A percentile compares a stretch with the other conserved stretches of the same genome.
Conservation (phyloP, 2,888 invertebrate species). For the Lamproptera curius region DNA sequence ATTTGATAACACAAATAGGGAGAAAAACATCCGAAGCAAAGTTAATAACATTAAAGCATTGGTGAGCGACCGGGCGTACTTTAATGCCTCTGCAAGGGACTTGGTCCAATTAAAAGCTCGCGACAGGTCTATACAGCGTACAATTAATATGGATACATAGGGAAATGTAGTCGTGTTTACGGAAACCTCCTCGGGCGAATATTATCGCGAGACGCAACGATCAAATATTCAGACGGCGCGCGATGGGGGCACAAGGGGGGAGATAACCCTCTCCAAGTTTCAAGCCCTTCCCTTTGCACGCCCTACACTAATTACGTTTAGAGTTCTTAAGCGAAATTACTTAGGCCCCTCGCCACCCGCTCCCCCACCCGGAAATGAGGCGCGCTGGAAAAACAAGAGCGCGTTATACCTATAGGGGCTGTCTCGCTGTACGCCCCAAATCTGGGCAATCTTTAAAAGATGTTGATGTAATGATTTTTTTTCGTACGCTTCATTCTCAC, state of each 20-base stretch:
- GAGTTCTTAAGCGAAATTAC: slow-evolving; percentile 84
- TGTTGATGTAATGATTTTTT: slow-evolving; percentile 77
- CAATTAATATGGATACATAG: slow-evolving; percentile 65
- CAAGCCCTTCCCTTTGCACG: slow-evolving; percentile 80
- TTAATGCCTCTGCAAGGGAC: slow-evolving; percentile 65
- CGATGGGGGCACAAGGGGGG: slow-evolving; percentile 53
- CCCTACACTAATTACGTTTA: slow-evolving; percentile 84
- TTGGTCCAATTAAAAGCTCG: slow-evolving; percentile 74
- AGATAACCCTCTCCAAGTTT: slow-evolving; percentile 80
- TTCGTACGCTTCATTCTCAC: slow-evolving; percentile 66
- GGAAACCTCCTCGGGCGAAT: slow-evolving; percentile 75
- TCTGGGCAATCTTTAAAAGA: slow-evolving; percentile 76
- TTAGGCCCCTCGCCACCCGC: slow-evolving; percentile 78
- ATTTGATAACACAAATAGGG: slow-evolving; percentile 49
- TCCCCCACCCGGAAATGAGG: slow-evolving; percentile 74
- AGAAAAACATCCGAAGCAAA: slow-evolving; percentile 48
- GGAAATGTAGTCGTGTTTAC: slow-evolving; percentile 72
- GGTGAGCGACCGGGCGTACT: slow-evolving; percentile 63
- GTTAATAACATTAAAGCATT: slow-evolving; percentile 68
- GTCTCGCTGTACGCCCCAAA: slow-evolving; percentile 70
- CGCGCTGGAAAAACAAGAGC: slow-evolving; percentile 76
- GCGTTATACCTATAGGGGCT: slow-evolving; percentile 62
- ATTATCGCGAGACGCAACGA: slow-evolving; percentile 76
- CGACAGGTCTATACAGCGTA: slow-evolving; percentile 69
- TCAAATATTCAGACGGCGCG: slow-evolving; percentile 75